Base-by-base conservation (phyloP, 1,140 invertebrate species). In the Drosophila miranda region DNA sequence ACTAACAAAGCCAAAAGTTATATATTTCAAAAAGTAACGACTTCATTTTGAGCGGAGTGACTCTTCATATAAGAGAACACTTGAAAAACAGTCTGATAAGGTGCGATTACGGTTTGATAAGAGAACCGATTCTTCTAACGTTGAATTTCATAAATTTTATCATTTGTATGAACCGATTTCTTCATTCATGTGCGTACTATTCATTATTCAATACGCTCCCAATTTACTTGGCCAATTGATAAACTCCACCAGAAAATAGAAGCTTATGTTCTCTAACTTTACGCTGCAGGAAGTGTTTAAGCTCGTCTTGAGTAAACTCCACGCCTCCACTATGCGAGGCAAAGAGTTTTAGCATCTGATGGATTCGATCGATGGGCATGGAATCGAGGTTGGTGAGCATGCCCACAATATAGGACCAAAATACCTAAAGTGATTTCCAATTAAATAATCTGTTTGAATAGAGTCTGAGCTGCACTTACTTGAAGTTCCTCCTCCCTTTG, bases 261-360 rank as follows among this genome's bases (percentile, higher is more conserved):
- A 99, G 91, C 81, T 97, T 95, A 91, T 98, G 96, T 83, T 97
- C 96, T 59, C 96, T 92, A 0, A 99, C 97, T 95, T 99, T 99
- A 38, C 95, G 94, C 91, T 99, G 98, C 14, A 99, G 92, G 90
- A 99, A 99, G 67, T 95, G 94, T 87, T 96, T 94, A 2, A 99
- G 92, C 91, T 99, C 97, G 50, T 96, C 95, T 51, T 97, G 91
- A 75, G 95, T 97, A 74, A 97, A 98, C 88, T 99, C 97, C 9
- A 96, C 95, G 0, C 96, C 94, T 0, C 96, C 95, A n/a, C 95
- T 95, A 90, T 97, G 96, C 42, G 94, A 94, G 3, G 97, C 96
- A 93, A 99, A 99, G 95, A 99, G 97, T 90, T 98, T 97, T 21
- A 99, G 92, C 97, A 99, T 99, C 79, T 97, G 96, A 91, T 99